phyloP scores from a whole-genome alignment of 2,113 vertebrate genomes.

The Pycnonotus jocosus region DNA sequence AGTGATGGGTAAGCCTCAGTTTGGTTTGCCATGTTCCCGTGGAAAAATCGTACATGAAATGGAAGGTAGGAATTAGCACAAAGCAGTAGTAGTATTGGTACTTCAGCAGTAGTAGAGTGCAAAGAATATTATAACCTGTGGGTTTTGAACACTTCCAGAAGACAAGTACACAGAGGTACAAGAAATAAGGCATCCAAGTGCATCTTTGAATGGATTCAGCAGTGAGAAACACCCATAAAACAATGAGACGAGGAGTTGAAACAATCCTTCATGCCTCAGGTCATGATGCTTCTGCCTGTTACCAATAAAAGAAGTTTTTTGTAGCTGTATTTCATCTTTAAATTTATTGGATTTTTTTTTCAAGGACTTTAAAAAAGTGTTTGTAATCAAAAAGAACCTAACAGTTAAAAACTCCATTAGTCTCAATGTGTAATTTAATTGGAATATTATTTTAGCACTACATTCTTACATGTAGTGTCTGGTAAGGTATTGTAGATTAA shows the following conservation, averaged over 20 bases:
- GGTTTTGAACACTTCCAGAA: not conserved
- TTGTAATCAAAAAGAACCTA: not conserved
- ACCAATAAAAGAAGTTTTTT: not conserved
- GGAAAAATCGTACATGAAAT: not conserved
- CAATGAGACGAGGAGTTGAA: accelerated
- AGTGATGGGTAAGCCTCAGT: not conserved
- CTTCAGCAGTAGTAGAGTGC: not conserved
- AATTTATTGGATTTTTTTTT: not conserved
- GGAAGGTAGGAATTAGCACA: not conserved
- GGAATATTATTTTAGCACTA: not conserved
- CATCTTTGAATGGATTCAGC: not conserved
- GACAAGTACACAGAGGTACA: not conserved
- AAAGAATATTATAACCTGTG: not conserved
- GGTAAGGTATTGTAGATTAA: slow-evolving; percentile 28
- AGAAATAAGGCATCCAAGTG: not conserved
- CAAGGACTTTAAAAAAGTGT: not conserved
- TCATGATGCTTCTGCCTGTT: not conserved
- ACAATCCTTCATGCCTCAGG: not conserved
- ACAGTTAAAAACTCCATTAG: not conserved
- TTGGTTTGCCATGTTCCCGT: not conserved
- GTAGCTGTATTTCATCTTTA: not conserved
- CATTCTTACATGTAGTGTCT: not conserved
- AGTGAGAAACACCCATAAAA: not conserved
- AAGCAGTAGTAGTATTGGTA: not conserved
- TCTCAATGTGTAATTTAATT: not conserved